Evolutionary conservation across 2,113 vertebrate genomes (phyloP).

Genomic region (Nansenia antarctica): DNA sequence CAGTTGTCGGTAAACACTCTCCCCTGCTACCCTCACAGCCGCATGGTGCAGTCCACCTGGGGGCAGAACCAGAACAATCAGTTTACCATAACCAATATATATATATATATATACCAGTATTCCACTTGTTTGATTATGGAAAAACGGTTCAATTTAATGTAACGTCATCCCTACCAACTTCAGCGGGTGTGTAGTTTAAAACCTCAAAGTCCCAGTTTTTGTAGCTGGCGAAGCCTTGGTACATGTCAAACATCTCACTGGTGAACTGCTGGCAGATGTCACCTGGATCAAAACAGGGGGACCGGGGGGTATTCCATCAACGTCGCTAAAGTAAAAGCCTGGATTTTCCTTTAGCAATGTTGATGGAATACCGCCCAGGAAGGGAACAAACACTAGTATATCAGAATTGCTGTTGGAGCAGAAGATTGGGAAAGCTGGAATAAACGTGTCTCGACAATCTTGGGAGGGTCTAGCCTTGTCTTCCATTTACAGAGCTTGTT

Average conservation of each 20-base stretch:
- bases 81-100: background rate
- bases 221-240: slow-evolving; percentile 83
- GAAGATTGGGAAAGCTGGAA: too few species aligned
- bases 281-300: slow-evolving; percentile 72
- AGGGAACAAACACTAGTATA: background rate
- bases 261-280: slow-evolving; percentile 98
- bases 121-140: too few species aligned
- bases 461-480: too few species aligned
- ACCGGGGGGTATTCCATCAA: too few species aligned
- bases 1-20: slow-evolving; percentile 82
- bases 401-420: too few species aligned
- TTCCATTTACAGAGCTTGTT: too few species aligned
- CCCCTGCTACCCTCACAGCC: slow-evolving; percentile 83
- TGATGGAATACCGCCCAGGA: too few species aligned
- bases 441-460: too few species aligned
- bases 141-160: too few species aligned
- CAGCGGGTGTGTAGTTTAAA: slow-evolving; percentile 82
- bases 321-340: too few species aligned
- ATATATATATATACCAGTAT: background rate
- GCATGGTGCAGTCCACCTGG: slow-evolving; percentile 93
- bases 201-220: slow-evolving; percentile 88
- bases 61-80: background rate
- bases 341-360: too few species aligned
- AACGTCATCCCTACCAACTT: slow-evolving; percentile 83
- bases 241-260: slow-evolving; percentile 93